Percentiles rank a stretch among this genome's conserved stretches.
Conservation (phyloP, 1,140 invertebrate species). For the Bombyx mori region DNA sequence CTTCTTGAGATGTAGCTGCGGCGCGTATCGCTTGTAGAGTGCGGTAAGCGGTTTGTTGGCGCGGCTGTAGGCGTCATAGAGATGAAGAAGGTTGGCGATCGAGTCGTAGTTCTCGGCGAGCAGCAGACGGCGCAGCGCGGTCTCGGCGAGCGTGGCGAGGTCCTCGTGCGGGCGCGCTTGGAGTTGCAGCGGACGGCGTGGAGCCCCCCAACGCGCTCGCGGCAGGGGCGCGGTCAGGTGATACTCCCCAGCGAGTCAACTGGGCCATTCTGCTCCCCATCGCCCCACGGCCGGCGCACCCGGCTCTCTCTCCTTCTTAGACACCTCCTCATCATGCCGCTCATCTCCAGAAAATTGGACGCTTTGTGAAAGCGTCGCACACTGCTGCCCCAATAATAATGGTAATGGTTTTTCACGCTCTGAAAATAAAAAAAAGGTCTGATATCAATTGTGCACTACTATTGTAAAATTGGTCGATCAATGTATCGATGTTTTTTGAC, state of each 20-base stretch:
- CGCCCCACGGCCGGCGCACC: conserved; percentile 82
- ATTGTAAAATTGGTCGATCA: not conserved
- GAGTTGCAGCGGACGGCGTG: conserved; percentile 75
- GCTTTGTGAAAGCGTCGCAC: conserved; percentile 62
- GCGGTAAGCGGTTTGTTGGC: conserved; percentile 27
- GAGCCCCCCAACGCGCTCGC: conserved; percentile 71
- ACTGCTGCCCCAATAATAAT: conserved; percentile 72
- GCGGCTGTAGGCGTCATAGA: conserved; percentile 78
- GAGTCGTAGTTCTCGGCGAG: conserved; percentile 89
- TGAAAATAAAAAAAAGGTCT: conserved; percentile 29
- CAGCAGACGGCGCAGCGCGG: conserved; percentile 81
- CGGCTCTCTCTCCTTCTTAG: conserved; percentile 39
- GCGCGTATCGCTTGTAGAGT: conserved; percentile 73
- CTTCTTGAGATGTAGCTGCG: conserved; percentile 82
- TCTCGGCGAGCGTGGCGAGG: conserved; percentile 82
- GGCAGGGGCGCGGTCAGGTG: conserved; percentile 64
- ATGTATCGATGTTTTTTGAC: not conserved
- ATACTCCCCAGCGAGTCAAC: conserved; percentile 85
- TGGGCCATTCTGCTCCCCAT: conserved; percentile 92
- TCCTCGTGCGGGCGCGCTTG: conserved; percentile 78
- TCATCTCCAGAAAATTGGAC: conserved; percentile 55
- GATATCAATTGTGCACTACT: not conserved
- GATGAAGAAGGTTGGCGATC: conserved; percentile 85
- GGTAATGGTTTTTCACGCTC: conserved; percentile 77
- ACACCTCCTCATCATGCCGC: conserved; percentile 41